Conservation (phyloP, 2,797 vertebrate genomes). For the Halcyon badia region DNA sequence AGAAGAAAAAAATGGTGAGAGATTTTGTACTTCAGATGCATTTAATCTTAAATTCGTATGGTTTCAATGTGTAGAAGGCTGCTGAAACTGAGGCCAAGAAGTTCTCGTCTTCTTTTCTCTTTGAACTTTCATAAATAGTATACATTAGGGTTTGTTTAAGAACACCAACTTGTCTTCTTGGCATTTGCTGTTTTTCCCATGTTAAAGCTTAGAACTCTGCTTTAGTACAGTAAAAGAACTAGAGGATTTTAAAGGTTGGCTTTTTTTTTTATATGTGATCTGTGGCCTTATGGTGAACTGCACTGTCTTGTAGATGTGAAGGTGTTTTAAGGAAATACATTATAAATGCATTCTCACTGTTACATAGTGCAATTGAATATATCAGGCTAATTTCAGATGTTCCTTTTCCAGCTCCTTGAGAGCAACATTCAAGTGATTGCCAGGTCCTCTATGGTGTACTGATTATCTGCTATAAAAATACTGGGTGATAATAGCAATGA, state of each 20-base stretch:
- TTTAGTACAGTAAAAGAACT: neutral
- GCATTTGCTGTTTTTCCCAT: neutral
- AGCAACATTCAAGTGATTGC: neutral
- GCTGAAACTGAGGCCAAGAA: neutral
- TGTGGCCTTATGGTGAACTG: neutral
- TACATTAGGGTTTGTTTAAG: neutral
- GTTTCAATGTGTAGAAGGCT: neutral
- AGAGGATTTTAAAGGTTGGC: neutral
- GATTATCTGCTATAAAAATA: neutral
- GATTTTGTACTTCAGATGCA: neutral
- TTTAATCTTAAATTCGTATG: neutral
- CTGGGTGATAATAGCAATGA: neutral
- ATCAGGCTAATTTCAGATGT: neutral
- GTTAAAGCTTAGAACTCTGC: neutral
- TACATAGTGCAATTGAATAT: neutral
- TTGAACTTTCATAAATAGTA: neutral
- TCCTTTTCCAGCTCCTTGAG: neutral
- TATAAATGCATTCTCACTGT: neutral
- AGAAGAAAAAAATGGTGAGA: constrained; percentile 81
- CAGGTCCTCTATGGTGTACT: neutral
- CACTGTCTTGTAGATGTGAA: neutral
- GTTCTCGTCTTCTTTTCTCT: neutral
- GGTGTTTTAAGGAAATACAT: neutral
- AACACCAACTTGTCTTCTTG: neutral
- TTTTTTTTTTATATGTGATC: neutral